Conservation (phyloP, 2,797 vertebrate species). For the Eidolon dupreanum region DNA sequence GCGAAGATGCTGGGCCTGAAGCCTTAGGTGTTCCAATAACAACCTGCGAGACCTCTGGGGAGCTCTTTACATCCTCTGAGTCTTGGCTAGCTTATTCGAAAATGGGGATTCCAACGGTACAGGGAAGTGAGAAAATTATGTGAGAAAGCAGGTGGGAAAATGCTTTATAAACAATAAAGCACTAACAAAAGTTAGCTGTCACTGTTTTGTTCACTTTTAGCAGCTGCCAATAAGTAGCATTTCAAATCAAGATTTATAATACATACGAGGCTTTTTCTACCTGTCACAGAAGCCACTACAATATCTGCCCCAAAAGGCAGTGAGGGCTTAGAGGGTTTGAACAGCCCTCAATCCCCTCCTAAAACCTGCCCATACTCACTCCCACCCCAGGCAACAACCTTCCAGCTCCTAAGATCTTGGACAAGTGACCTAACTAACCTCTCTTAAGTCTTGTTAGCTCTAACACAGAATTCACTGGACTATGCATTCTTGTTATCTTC, state of each 20-base stretch:
- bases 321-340: background rate
- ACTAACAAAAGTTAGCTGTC: background rate
- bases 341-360: fast-evolving
- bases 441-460: background rate
- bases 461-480: background rate
- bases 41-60: background rate
- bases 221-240: background rate
- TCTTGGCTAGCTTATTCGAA: background rate
- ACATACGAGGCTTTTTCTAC: background rate
- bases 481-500: background rate
- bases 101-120: background rate
- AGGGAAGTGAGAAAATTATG: background rate
- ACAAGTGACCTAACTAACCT: background rate
- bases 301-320: background rate
- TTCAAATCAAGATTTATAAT: background rate
- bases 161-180: background rate
- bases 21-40: background rate
- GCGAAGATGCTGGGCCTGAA: background rate
- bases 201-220: background rate
- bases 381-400: background rate
- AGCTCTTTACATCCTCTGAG: background rate
- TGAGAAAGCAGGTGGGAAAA: background rate
- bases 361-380: background rate
- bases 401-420: background rate
- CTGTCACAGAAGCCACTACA: background rate